phyloP scores from a whole-genome alignment of 2,113 vertebrate species.

The Puffinus mauretanicus region DNA sequence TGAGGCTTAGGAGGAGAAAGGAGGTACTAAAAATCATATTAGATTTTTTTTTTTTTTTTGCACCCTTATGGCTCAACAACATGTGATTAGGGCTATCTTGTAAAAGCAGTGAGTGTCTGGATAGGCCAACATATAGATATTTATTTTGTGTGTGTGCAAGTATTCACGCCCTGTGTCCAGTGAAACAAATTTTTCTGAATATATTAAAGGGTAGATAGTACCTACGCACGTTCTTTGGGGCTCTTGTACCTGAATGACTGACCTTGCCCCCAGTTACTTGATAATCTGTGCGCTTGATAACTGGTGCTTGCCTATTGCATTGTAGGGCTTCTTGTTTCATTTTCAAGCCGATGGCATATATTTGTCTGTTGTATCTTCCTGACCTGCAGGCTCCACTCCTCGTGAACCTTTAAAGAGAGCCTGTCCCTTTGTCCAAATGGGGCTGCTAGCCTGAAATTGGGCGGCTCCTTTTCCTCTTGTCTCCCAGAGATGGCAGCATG shows the following conservation, averaged over 20 bases:
- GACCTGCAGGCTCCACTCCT: neutral
- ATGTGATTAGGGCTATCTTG: neutral
- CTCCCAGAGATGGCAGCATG: neutral
- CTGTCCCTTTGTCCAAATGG: neutral
- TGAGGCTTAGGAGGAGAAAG: neutral
- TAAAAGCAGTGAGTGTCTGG: neutral
- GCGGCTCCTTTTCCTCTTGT: neutral
- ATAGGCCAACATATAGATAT: rapidly evolving
- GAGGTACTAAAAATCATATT: neutral
- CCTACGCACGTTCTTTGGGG: rapidly evolving
- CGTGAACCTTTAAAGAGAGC: neutral
- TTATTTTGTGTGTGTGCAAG: neutral
- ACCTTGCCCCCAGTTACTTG: neutral
- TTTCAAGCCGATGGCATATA: neutral
- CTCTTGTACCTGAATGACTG: neutral
- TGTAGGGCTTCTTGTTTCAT: neutral
- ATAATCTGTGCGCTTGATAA: neutral
- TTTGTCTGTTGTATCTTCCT: neutral
- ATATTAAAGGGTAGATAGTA: neutral
- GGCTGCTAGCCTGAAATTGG: neutral
- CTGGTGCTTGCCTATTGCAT: neutral
- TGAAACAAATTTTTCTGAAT: too few species aligned
- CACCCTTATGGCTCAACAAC: neutral
- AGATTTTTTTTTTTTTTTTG: too few species aligned
- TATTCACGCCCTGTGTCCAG: neutral